Evolutionary conservation across 2,113 vertebrate genomes (phyloP).

Genomic region (Microtus ochrogaster): DNA sequence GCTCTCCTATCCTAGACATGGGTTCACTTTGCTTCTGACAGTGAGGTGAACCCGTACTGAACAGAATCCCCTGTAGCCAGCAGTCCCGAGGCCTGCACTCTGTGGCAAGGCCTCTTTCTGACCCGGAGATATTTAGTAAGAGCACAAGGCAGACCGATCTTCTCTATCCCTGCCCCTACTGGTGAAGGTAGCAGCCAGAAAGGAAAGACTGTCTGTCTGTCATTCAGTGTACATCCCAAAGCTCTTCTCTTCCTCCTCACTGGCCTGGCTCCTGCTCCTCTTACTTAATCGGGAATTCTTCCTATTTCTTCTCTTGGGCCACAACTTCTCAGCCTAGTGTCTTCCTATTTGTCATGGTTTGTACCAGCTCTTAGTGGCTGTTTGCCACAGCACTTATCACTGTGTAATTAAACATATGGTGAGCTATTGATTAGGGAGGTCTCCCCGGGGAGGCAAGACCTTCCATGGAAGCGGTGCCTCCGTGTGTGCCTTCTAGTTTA

Average conservation of each 20-base stretch:
- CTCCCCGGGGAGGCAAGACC: neutral
- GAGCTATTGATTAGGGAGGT: neutral
- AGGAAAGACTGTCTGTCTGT: neutral
- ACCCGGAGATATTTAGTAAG: neutral
- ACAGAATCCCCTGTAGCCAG: neutral
- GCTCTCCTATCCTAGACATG: neutral
- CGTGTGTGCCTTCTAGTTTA: neutral
- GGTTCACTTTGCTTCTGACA: neutral
- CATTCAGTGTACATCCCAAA: neutral
- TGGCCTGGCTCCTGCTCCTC: neutral
- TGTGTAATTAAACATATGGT: neutral
- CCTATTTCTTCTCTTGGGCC: neutral
- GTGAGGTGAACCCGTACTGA: neutral
- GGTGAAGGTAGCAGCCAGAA: neutral
- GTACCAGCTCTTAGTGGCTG: neutral
- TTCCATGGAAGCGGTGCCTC: neutral
- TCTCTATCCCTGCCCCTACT: neutral
- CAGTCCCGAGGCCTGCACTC: neutral
- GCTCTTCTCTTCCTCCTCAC: neutral
- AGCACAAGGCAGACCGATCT: fast-evolving
- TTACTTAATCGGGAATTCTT: neutral
- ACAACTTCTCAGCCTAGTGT: neutral
- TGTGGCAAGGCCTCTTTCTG: neutral
- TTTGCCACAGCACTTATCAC: neutral
- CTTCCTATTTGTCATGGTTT: neutral